Base-by-base conservation (phyloP, 1,140 invertebrate genomes). In the Pogonognathellus flavescens region DNA sequence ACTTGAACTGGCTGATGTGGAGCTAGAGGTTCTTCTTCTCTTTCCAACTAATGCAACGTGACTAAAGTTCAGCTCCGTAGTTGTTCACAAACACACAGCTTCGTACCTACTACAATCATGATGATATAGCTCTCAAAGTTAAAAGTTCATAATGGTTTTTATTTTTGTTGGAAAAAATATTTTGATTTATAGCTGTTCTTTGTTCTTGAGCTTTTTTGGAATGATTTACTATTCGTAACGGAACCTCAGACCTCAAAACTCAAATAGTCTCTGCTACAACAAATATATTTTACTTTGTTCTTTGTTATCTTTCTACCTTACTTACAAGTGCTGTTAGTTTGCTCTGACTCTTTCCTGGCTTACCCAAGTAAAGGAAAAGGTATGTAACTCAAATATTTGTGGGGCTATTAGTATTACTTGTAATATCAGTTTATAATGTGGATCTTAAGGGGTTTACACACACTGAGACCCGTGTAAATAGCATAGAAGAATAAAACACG, bases 121-220 rank as follows among this genome's bases (percentile, higher is more conserved):
- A 76, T 76, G 70, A 76, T 76, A 76, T 76, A 76, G 41, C 70
- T 76, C 41, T 31, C 14, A 76, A 76, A 76, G 70, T 76, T 76
- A 76, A 76, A 76, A 76, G 70, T 76, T 76, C 70, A 76, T 76
- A 76, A 76, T 76, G 70, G 70, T 76, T 76, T 76, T 76, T 76
- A 76, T 76, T 76, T 76, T 76, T 16, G 31, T 76, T 76, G 70
- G 70, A 76, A 76, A 76, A 76, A 76, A 76, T 76, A 76, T 76
- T 76, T 76, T 76, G 70, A 76, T 76, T 76, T 76, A 76, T 76
- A n/a, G 41, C 70, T 49, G 31, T 76, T 76, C 70, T 76, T 76
- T 76, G 70, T 76, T 76, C 70, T 76, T 76, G 31, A 49, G 70
- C 70, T 25, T 76, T n/a, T 50, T 76, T 76, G 31, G 31, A 76